Conservation (phyloP, 2,888 invertebrate genomes). For the Smittia aterrima region DNA sequence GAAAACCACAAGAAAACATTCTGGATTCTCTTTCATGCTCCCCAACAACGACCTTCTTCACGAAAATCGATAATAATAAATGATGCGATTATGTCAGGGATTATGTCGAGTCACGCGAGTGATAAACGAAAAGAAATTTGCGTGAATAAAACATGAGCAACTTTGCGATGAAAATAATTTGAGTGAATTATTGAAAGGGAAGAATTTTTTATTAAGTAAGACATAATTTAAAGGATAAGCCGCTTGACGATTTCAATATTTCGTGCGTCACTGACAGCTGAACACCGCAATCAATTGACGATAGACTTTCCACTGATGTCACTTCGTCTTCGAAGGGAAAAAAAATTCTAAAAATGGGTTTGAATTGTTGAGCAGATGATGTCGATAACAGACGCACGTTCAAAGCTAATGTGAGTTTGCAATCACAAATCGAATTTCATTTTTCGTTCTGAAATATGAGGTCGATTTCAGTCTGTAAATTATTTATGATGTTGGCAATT, state of each 20-base stretch:
- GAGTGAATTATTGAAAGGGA: slow-evolving; percentile 1
- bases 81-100: slow-evolving; percentile 1
- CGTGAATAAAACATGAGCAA: slow-evolving; percentile 11
- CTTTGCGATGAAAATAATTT: slow-evolving; percentile 7
- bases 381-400: slow-evolving; percentile 4
- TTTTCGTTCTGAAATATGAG: neutral
- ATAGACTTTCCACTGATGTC: neutral
- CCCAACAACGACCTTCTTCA: no score
- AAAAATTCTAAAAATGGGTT: no score
- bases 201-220: slow-evolving; percentile 5
- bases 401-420: neutral
- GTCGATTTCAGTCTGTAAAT: slow-evolving; percentile 1
- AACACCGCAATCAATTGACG: neutral
- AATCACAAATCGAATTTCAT: neutral
- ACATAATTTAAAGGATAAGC: neutral
- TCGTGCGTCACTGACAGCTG: neutral
- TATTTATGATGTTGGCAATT: slow-evolving; percentile 8
- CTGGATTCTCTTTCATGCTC: no score
- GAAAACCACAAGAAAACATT: no score
- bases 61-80: slow-evolving; percentile 3
- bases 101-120: slow-evolving; percentile 7
- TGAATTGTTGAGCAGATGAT: neutral
- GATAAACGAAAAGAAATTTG: neutral
- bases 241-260: neutral
- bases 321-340: neutral